Conservation (phyloP, 2,888 invertebrate species). For the Lacanobia oleracea region DNA sequence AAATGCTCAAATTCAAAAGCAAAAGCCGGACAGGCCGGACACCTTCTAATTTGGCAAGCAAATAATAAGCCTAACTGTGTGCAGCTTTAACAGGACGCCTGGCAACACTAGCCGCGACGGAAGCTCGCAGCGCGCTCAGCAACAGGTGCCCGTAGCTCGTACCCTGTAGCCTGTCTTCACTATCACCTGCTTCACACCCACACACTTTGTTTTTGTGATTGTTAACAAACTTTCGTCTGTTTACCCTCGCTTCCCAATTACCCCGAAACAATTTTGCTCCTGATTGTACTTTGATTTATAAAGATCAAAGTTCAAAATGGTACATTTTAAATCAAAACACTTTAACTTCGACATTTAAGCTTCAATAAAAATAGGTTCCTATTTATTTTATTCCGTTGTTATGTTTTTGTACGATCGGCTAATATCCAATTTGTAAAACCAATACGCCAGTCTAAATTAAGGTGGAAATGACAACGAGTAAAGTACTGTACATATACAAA, state of each 20-base stretch:
- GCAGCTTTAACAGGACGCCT: too few relatives aligned
- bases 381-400: neutral
- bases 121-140: conserved; percentile 55
- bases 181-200: conserved; percentile 39
- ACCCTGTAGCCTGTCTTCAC: conserved; percentile 42
- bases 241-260: conserved; percentile 26
- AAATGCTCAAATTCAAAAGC: too few relatives aligned
- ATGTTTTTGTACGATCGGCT: conserved; percentile 5
- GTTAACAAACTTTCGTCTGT: conserved; percentile 39
- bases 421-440: conserved; percentile 39
- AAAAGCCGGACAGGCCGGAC: too few relatives aligned
- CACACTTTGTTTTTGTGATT: conserved; percentile 13
- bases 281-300: conserved; percentile 15
- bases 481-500: conserved; percentile 20
- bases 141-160: conserved; percentile 53
- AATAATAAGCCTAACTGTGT: too few relatives aligned
- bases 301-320: conserved; percentile 26
- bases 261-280: conserved; percentile 18
- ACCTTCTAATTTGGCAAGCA: too few relatives aligned
- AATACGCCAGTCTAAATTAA: conserved; percentile 36
- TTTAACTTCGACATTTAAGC: conserved; percentile 8
- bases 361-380: neutral
- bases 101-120: conserved; percentile 40
- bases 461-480: conserved; percentile 21
- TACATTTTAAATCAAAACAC: conserved; percentile 20